Evolutionary conservation across 2,888 invertebrate genomes (phyloP).

Genomic region (Acanthopleura granulata): DNA sequence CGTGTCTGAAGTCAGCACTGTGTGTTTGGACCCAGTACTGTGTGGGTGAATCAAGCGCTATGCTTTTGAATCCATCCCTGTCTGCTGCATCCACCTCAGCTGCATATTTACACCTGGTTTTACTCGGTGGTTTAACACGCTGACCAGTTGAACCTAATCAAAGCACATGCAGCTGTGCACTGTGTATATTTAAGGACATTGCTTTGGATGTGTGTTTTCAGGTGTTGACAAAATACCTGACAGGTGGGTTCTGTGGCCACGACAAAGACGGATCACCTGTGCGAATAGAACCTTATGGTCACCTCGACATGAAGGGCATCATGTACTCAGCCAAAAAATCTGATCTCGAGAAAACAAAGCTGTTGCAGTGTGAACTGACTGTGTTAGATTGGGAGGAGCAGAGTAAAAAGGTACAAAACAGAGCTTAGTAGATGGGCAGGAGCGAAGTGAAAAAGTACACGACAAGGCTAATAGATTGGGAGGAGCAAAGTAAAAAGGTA

Average conservation of each 20-base stretch:
- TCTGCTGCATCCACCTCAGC: no score
- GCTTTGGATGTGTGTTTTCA: neutral
- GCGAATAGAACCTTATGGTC: conserved; percentile 63
- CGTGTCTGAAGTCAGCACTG: no score
- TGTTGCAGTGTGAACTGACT: conserved; percentile 62
- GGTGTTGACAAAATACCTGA: conserved; percentile 64
- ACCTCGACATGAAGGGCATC: conserved; percentile 67
- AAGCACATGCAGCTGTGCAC: neutral
- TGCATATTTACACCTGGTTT: no score
- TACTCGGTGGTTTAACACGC: no score
- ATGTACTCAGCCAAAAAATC: conserved; percentile 63
- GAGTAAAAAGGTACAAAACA: conserved; percentile 53
- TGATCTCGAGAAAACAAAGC: conserved; percentile 65
- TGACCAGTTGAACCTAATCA: no score
- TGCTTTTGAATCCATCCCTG: no score
- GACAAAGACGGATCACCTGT: conserved; percentile 67
- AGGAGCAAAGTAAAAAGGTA: neutral
- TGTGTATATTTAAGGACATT: neutral
- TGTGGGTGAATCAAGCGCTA: no score
- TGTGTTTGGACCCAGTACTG: no score
- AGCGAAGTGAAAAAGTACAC: neutral
- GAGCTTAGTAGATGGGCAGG: neutral
- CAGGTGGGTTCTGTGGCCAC: conserved; percentile 65
- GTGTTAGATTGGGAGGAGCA: conserved; percentile 60
- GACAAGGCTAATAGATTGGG: neutral